Base-by-base conservation (phyloP, 1,140 invertebrate species). In the Cataglyphis hispanica region DNA sequence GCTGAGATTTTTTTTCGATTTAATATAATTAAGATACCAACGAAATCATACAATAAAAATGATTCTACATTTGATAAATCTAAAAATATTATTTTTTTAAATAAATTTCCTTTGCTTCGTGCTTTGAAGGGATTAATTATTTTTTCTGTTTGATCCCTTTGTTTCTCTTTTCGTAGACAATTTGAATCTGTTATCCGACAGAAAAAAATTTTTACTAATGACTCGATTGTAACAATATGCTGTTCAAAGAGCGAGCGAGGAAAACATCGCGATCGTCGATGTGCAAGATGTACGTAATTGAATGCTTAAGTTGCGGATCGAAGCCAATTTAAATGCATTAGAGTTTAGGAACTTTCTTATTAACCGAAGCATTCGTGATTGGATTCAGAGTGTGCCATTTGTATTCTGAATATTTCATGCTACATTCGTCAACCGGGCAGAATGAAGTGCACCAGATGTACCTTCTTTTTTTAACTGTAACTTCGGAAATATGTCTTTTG, bases 361-460 rank as follows among this genome's bases (percentile, higher is more conserved):
- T 91, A 87, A 88, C 89, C 43, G 40, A 64, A 70, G 78, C 63
- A 67, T 46, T 56, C 67, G 85, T 77, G 86, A 90, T 90, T 83
- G 72, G 69, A 61, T 90, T 88, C 83, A 31, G 46, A 25, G 53
- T 86, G 53, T 86, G 60, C 46, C 60, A 83, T 90, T 88, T 84
- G 83, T 88, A 88, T 88, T 87, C 67, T 90, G 89, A 90, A 90
- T 90, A 90, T 88, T 90, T 90, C 64, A 90, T 80, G 77, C 64
- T 37, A 11, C 88, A 66, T 10, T n/a, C 56, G 77, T 43, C 84
- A 69, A 69, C 19, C 66, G 22, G n/a, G 34, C 34, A 25, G 46
- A 58, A 56, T 56, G 46, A 83, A 72, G 19, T 10, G 50, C 25
- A 19, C 25, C 13, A 13, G 5, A 0, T 16, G 16, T 58, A 10